Conservation (phyloP, 2,888 invertebrate genomes). For the Pilophorus perplexus region DNA sequence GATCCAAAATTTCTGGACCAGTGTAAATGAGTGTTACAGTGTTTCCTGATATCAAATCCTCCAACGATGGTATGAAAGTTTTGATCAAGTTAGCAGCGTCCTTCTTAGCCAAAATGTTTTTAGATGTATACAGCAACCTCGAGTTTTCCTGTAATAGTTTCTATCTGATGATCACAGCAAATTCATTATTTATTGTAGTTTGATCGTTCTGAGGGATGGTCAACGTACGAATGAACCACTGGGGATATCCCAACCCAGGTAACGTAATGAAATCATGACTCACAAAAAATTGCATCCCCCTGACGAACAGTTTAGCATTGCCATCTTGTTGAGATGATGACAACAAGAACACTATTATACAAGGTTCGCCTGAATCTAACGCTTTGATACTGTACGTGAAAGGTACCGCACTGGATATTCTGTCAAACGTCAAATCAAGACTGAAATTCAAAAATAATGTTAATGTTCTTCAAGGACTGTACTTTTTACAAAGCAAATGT, state of each 20-base stretch:
- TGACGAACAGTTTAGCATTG: slow-evolving; percentile 7
- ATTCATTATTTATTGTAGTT: no score
- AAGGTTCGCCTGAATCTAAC: not conserved
- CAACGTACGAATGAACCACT: no score
- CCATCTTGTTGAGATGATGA: not conserved
- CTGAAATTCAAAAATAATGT: slow-evolving; percentile 2
- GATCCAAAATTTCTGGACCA: not conserved
- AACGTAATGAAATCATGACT: no score
- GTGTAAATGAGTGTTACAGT: slow-evolving; percentile 6
- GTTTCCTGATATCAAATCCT: slow-evolving; percentile 2
- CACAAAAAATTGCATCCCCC: slow-evolving; percentile 24
- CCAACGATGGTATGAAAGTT: not conserved
- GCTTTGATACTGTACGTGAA: slow-evolving; percentile 20
- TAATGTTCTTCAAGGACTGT: not conserved
- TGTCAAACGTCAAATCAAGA: slow-evolving; percentile 8
- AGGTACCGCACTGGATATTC: slow-evolving; percentile 14
- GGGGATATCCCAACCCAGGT: no score
- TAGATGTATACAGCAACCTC: slow-evolving; percentile 8
- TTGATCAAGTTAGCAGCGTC: not conserved
- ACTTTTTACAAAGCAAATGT: not conserved
- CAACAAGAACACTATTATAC: slow-evolving; percentile 2
- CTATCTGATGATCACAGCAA: no score
- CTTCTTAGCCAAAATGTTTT: not conserved
- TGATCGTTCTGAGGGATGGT: no score
- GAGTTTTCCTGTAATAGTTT: slow-evolving; percentile 14